Evolutionary conservation across 1,140 invertebrate species (phyloP), one percentile per base, ranked within the genome.

Genomic region (Pentalonia nigronervosa): DNA sequence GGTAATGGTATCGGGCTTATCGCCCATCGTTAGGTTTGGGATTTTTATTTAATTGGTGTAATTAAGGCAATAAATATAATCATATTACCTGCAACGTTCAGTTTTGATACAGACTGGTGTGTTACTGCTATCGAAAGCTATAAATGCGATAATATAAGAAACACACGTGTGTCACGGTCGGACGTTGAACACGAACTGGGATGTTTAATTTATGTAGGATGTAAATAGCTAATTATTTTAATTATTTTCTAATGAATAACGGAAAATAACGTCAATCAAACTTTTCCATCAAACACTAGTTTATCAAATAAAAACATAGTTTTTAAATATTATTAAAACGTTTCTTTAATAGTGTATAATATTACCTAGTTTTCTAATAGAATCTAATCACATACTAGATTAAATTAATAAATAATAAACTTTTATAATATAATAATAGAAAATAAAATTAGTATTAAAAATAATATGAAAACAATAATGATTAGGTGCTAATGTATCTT

Each of bases 311-410:
- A 76, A 76, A 30, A 34, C 60, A n/a, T 76, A 14, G 14, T 76
- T 76, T 67, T 76, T 14, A 76, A 76, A 17, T 76, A 76, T 76
- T 76, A 76, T 76, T 76, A 34, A 76, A 76, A 76, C 30, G 60
- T 67, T 67, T 67, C 30, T 67, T 67, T 67, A 67, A 67, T 76
- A n/a, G 60, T 20, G 30, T 76, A 76, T 76, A 67, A 25, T 56
- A 60, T 67, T 30, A 67, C 14, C n/a, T 76, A n/a, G 60, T 76
- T n/a, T 76, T 76, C 60, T 76, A 76, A 76, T n/a, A 76, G 60
- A 76, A 76, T 34, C 60, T 76, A 76, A 76, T 76, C n/a, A 76
- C 60, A 76, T n/a, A 76, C 60, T 76, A 76, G n/a, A n/a, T n/a
- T 11, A 76, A 76, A 76, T 76, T 76, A 76, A 76, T n/a, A 76